Evolutionary conservation across 2,113 vertebrate genomes (phyloP), one percentile per base, ranked within the genome.

Genomic region (Brachypteracias leptosomus): DNA sequence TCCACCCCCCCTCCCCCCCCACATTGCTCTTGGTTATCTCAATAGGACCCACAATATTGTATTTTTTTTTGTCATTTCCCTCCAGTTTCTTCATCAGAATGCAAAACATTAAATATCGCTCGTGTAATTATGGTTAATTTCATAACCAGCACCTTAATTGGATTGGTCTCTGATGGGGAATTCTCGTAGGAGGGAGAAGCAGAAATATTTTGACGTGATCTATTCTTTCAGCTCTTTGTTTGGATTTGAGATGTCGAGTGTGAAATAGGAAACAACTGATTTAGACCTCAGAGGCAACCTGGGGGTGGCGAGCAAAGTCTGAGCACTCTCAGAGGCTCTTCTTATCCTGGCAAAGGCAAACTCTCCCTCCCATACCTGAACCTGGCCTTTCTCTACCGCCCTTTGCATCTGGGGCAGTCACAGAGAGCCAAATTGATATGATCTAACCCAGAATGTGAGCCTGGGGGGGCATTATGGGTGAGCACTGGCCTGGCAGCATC

Each of bases 131-230:
- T 31, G 59, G 92, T 95, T 97, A 96, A 97, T 96, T 96, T 95
- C 93, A 95, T 97, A 94, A 96, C 95, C 95, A 93, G 91, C 93
- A 95, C 95, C 95, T 97, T 96, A 96, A 96, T 95, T 93, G 95
- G 86, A 93, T 97, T 93, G 93, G 94, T 95, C 91, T 95, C 91
- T 83, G 90, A 84, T 91, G 95, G 96, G 95, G 81, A 96, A 94
- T 96, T 94, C 93, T 92, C 57, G 70, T 88, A 91, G 93, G 95
- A 96, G 91, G 90, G 68, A 94, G 78, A 85, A 89, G 90, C 94
- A 95, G 94, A 95, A 96, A 95, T 90, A 93, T 95, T 97, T 96
- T 95, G 95, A 95, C 51, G 1, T 87, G 83, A 85, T 94, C 91
- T 80, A 61, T 93, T 93, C 93, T 86, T 94, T 85, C 66, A 86